Base-by-base conservation (phyloP, 2,113 vertebrate genomes). In the Eurypyga helias region DNA sequence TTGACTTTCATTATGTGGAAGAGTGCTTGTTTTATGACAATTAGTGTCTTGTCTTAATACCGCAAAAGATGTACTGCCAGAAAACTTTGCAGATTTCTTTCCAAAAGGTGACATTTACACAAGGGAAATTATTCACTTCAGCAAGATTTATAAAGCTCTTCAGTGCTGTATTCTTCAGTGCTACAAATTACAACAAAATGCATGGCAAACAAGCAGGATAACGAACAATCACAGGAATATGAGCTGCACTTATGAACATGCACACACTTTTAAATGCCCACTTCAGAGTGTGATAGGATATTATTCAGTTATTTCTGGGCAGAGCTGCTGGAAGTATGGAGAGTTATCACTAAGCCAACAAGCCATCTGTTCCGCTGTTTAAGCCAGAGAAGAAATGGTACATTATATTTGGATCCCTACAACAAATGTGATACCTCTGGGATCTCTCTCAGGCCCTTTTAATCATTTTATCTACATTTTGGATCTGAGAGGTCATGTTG, bases 141-240 rank as follows among this genome's bases (percentile, higher is more conserved):
- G 31, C 26, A 94, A 89, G 72, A 96, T 96, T 95, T 96, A 91
- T 82, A 61, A 61, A 76, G 41, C 41, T 85, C 76, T 88, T 95
- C 57, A 64, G 61, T 83, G 69, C 43, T 43, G 43, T 23, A 16
- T 81, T 94, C 71, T 75, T 11, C 20, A 71, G 73, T 2, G 9
- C 61, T 79, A 25, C 84, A 93, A 96, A 95, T 96, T 87, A 95
- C 49, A 96, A 88, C 70, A 91, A 92, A 96, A 65, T 43, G 34
- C 16, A 58, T 23, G 57, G 79, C 29, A 65, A 90, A 83, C 58
- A 92, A 93, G 69, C 76, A 57, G 70, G 93, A 57, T 60, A 62
- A 65, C 1, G 15, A 26, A 72, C 34, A 66, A 57, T 65, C 52
- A 66, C 13, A 64, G 86, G 48, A 65, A 17, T 66, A 17, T 4